Base-by-base conservation (phyloP, 2,888 invertebrate species). In the Caenorhabditis zanzibari region DNA sequence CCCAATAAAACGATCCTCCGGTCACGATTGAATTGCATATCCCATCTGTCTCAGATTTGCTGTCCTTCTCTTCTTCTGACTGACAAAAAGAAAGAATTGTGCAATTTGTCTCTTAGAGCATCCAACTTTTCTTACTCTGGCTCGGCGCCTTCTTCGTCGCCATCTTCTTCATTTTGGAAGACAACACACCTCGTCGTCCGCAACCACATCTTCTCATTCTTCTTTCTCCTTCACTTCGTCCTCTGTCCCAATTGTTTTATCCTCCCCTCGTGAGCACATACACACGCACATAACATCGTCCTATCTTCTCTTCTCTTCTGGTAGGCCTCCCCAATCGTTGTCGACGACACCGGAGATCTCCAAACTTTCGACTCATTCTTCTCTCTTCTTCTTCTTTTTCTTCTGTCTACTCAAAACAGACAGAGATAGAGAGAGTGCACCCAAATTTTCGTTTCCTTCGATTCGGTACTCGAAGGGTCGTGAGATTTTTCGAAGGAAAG, bases 111-210 rank as follows among this genome's bases (percentile, higher is more conserved):
- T 41, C 59, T 38, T 35, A 64, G 64, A 44, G 56, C 69, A 71
- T 79, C 69, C 72, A 58, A 61, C 69, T 72, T 64, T 64, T 68
- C 66, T 59, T 66, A 66, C 63, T 66, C 24, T 47, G 75, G 28
- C 75, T 58, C 66, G 74, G 38, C 74, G 38, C 52, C 74, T 52
- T 32, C 74, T 35, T 28, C 74, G 54, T 56, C 63, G 56, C 44
- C 64, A 26, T 75, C 75, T 66, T 75, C 74, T 73, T 73, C 76
- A 76, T 69, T 76, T 69, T 76, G 69, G 76, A 54, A 69, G 76
- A 76, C 68, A 59, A 69, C 76, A 76, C 76, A 76, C 76, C 76
- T 76, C 76, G 76, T 76, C 68, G 58, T 69, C 76, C 76, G 68
- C 69, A 61, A 64, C 73, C 69, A 69, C 76, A 69, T 76, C 76